phyloP scores from a whole-genome alignment of 2,888 invertebrate species.

The Tanypteryx hageni region DNA sequence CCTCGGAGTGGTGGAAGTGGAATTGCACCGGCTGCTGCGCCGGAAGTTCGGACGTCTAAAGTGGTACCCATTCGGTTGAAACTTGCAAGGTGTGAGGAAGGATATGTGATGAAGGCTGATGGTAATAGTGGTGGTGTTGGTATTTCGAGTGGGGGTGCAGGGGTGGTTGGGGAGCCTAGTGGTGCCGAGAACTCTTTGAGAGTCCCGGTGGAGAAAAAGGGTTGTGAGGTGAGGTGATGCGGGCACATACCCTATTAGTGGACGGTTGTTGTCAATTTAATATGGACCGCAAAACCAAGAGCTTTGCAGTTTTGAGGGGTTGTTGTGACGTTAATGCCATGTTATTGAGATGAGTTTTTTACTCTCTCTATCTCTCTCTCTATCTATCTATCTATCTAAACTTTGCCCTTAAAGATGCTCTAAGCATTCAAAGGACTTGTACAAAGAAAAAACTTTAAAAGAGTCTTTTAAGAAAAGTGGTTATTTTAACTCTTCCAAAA shows the following conservation, averaged over 20 bases:
- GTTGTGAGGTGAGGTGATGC: conserved; percentile 94
- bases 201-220: conserved; percentile 77
- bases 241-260: conserved; percentile 71
- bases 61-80: conserved; percentile 88
- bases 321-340: conserved; percentile 62
- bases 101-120: conserved; percentile 78
- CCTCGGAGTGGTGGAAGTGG: conserved; percentile 18
- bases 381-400: background rate
- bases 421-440: conserved; percentile 69
- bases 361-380: conserved; percentile 21
- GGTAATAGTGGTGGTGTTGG: conserved; percentile 68
- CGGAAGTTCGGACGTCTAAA: conserved; percentile 80
- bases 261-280: conserved; percentile 70
- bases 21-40: conserved; percentile 48
- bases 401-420: conserved; percentile 55
- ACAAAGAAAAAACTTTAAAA: conserved; percentile 73
- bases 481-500: conserved; percentile 64
- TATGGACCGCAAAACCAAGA: conserved; percentile 55
- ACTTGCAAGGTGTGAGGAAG: conserved; percentile 88
- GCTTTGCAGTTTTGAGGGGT: conserved; percentile 61
- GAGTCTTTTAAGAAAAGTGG: conserved; percentile 69
- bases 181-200: conserved; percentile 69
- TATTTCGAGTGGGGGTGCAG: conserved; percentile 62
- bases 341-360: conserved; percentile 58
- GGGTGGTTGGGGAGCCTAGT: conserved; percentile 68